Percentiles rank a stretch among this genome's conserved stretches.
phyloP scores from a whole-genome alignment of 2,113 vertebrate species.

The Peromyscus californicus region DNA sequence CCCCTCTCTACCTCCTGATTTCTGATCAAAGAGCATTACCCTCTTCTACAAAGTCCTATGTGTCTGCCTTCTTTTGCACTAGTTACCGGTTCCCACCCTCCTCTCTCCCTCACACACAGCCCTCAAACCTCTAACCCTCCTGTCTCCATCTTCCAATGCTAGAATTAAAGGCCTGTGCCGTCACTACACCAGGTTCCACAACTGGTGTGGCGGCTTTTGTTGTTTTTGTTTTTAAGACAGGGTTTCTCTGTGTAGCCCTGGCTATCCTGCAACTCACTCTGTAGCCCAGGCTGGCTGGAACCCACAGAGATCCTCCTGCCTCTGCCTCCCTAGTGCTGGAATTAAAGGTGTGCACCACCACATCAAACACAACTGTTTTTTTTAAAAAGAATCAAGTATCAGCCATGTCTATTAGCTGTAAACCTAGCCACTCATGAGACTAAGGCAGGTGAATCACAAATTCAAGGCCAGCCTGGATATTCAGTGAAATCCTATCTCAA shows the following conservation, averaged over 20 bases:
- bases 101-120: background rate
- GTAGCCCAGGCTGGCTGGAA: background rate
- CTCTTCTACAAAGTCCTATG: slow-evolving; percentile 21
- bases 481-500: background rate
- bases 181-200: background rate
- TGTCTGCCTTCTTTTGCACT: slow-evolving; percentile 18
- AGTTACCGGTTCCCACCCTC: background rate
- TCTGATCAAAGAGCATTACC: background rate
- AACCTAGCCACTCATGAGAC: background rate
- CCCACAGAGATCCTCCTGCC: background rate
- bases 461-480: background rate
- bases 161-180: background rate
- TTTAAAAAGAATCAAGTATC: background rate
- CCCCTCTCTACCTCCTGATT: background rate
- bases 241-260: background rate
- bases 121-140: background rate
- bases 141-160: background rate
- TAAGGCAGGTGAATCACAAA: background rate
- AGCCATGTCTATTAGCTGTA: background rate
- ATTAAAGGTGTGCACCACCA: background rate
- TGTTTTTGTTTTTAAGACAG: background rate
- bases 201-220: background rate
- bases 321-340: background rate
- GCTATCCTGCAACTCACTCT: background rate
- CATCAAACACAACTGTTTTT: background rate